These are phyloP conservation scores for Stigmatopora argus DNA, from an alignment of 2,113 vertebrate genomes.

Conservation along the genomic window DNA sequence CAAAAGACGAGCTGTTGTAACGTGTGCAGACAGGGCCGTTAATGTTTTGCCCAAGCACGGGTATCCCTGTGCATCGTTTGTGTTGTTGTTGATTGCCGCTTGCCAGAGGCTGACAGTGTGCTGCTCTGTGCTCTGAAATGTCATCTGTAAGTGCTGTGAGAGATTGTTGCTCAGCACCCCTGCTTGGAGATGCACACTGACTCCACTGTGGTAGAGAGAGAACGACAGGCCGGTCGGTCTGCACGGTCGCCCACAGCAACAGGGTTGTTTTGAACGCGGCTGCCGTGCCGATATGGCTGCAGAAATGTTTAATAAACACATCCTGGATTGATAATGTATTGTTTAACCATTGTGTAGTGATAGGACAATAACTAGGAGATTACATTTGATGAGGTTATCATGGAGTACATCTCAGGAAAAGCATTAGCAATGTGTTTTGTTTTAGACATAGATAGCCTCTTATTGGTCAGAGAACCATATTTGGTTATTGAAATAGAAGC, in stretches of 20 bases:
- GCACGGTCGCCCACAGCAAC: constrained; percentile 23
- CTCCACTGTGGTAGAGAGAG: constrained; percentile 47
- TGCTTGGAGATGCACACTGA: constrained; percentile 42
- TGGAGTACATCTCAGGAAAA: not conserved
- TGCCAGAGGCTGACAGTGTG: constrained; percentile 48
- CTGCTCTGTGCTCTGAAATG: constrained; percentile 38
- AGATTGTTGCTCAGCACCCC: constrained; percentile 46
- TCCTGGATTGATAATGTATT: constrained; percentile 11
- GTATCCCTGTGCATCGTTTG: constrained; percentile 46
- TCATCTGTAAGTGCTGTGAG: constrained; percentile 60
- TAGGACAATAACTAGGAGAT: constrained; percentile 28
- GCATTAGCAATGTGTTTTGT: not conserved
- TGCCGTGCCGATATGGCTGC: not conserved
- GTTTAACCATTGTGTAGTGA: constrained; percentile 22
- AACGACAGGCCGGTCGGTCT: constrained; percentile 46
- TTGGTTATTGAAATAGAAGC: not conserved
- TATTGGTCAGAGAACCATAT: not conserved
- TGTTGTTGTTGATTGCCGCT: constrained; percentile 61
- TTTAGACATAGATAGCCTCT: not conserved
- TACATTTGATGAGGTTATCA: not conserved
- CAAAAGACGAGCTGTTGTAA: constrained; percentile 37
- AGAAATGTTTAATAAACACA: constrained; percentile 17
- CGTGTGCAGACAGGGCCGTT: constrained; percentile 45
- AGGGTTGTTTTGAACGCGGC: constrained; percentile 26
- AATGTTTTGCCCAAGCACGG: constrained; percentile 34